These are phyloP conservation scores for Sardina pilchardus DNA, from an alignment of 2,113 vertebrate genomes.

Conservation along the genomic window DNA sequence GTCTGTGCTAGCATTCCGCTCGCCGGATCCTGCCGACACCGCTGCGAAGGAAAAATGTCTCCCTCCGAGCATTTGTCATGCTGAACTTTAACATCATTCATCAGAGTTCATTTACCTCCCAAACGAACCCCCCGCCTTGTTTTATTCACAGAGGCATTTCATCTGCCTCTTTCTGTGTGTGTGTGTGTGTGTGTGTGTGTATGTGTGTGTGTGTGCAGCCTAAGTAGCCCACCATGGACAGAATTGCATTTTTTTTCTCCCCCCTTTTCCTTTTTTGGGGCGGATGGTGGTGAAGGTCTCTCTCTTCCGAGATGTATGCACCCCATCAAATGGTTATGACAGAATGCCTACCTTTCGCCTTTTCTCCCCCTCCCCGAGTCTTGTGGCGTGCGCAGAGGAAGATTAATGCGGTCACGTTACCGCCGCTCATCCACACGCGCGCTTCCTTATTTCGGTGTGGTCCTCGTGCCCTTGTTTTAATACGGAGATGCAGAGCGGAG, in stretches of 20 bases:
- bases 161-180: slow-evolving; percentile 29
- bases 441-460: background rate
- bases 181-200: background rate
- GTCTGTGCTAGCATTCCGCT: background rate
- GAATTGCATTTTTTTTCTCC: background rate
- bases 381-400: background rate
- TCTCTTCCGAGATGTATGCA: slow-evolving; percentile 41
- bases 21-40: slow-evolving; percentile 34
- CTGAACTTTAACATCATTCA: slow-evolving; percentile 47
- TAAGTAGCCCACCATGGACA: background rate
- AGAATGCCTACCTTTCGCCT: slow-evolving; percentile 33
- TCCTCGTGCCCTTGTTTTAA: background rate
- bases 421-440: background rate
- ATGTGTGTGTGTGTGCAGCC: background rate
- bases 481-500: background rate
- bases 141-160: slow-evolving; percentile 44
- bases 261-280: slow-evolving; percentile 24
- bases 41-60: slow-evolving; percentile 54
- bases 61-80: slow-evolving; percentile 53
- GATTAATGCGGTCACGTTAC: background rate
- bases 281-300: slow-evolving; percentile 37
- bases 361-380: slow-evolving; percentile 8
- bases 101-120: slow-evolving; percentile 52
- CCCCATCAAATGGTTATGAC: slow-evolving; percentile 23
- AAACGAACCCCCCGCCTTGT: slow-evolving; percentile 29